Base-by-base conservation (phyloP, 2,113 vertebrate genomes). In the Mustela nigripes region DNA sequence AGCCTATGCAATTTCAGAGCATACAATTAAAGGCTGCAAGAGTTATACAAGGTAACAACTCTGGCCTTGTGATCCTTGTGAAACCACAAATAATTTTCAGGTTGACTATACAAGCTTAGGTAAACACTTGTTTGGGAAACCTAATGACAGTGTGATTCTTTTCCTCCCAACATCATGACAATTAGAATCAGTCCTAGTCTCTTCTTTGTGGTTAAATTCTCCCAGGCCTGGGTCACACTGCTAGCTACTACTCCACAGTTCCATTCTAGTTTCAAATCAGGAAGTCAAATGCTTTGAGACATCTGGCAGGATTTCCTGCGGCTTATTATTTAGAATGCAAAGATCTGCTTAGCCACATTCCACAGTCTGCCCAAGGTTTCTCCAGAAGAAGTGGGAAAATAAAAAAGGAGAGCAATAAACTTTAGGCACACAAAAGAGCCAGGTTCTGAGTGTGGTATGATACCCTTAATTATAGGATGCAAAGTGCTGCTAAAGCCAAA, bases 271-370 rank as follows among this genome's bases (percentile, higher is more conserved):
- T 4, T 76, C 42, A 26, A 95, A 94, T 88, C 92, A 97, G 98
- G 89, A 98, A 98, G 96, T 78, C 96, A 89, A 89, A 94, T 96
- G 94, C 69, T 95, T 4, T 92, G 0, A 98, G 97, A 97, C 97
- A 98, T 98, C 96, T 98, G 96, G 94, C 92, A 93, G 33, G 92
- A 97, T 95, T 98, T 96, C 97, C 98, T 97, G 95, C 79, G 85
- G 89, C 78, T 97, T 95, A 92, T 58, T 91, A 97, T 93, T 95
- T 93, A 95, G 82, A 89, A 93, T 92, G 85, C 76, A 98, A 96
- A 97, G 96, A 98, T 97, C 63, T 98, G 97, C 96, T 97, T 97
- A 98, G 96, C 16, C 87, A 95, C 96, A 94, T 79, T 96, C 98
- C 97, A 95, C 82, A 98, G 85, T 78, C 93, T 92, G 96, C 56